These are phyloP conservation scores for Labia minor DNA, from an alignment of 2,888 invertebrate species.

Conservation along the genomic window DNA sequence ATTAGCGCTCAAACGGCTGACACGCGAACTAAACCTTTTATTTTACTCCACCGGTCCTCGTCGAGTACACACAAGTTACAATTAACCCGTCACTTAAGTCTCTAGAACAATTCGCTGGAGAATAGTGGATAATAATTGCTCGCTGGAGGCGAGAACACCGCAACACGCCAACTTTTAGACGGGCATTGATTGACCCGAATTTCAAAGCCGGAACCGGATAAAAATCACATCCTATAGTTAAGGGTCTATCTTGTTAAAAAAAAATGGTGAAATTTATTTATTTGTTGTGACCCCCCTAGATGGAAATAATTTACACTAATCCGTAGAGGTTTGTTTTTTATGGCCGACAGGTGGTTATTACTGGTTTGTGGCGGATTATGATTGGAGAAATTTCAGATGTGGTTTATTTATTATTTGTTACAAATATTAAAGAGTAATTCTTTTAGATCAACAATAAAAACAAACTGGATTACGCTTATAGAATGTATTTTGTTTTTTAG, in stretches of 20 bases:
- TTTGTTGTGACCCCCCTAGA: background rate
- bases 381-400: background rate
- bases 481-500: too few relatives aligned
- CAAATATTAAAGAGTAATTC: too few relatives aligned
- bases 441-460: too few relatives aligned
- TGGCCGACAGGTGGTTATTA: constrained; percentile 13
- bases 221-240: background rate
- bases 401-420: background rate
- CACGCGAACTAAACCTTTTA: background rate
- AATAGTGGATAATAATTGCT: background rate
- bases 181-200: background rate
- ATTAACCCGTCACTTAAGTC: background rate
- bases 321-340: background rate
- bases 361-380: constrained; percentile 1
- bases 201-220: background rate
- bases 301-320: constrained; percentile 1
- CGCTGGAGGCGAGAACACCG: background rate
- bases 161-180: background rate
- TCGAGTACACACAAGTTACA: background rate
- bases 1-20: background rate
- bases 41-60: background rate
- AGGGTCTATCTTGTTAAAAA: constrained; percentile 8
- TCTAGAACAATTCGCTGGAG: background rate
- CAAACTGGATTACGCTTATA: too few relatives aligned
- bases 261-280: background rate